phyloP scores from a whole-genome alignment of 1,140 invertebrate species.

The Apis cerana region DNA sequence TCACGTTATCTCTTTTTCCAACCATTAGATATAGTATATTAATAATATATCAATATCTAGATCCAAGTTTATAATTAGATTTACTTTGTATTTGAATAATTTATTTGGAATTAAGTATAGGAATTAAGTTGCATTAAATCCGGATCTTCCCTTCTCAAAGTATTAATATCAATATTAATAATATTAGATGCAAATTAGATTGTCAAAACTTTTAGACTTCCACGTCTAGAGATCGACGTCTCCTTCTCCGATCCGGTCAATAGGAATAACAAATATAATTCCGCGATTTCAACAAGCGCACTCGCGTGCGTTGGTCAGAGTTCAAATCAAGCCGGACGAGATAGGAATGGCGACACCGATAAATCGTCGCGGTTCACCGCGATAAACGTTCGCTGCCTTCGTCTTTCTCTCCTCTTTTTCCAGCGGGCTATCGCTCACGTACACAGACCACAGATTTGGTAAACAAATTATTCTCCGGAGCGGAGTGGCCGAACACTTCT shows the following conservation, averaged over 20 bases:
- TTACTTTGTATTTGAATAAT: no score
- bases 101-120: no score
- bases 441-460: constrained; percentile 63
- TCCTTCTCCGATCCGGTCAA: neutral
- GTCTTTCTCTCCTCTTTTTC: constrained; percentile 46
- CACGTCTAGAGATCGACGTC: neutral
- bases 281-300: constrained; percentile 42
- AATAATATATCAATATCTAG: no score
- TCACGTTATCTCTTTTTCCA: no score
- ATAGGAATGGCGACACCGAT: constrained; percentile 64
- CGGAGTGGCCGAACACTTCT: neutral
- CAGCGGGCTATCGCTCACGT: constrained; percentile 55
- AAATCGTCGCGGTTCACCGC: constrained; percentile 65
- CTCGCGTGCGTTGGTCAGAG: constrained; percentile 55
- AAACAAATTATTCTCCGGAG: constrained; percentile 64
- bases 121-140: no score
- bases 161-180: no score
- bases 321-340: constrained; percentile 66
- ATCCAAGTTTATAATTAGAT: no score
- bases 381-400: constrained; percentile 61
- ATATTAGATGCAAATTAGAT: no score
- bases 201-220: neutral
- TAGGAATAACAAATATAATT: constrained; percentile 38
- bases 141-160: no score
- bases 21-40: no score